These are phyloP conservation scores for Mungos mungo DNA, from an alignment of 2,113 vertebrate genomes.

Conservation along the genomic window DNA sequence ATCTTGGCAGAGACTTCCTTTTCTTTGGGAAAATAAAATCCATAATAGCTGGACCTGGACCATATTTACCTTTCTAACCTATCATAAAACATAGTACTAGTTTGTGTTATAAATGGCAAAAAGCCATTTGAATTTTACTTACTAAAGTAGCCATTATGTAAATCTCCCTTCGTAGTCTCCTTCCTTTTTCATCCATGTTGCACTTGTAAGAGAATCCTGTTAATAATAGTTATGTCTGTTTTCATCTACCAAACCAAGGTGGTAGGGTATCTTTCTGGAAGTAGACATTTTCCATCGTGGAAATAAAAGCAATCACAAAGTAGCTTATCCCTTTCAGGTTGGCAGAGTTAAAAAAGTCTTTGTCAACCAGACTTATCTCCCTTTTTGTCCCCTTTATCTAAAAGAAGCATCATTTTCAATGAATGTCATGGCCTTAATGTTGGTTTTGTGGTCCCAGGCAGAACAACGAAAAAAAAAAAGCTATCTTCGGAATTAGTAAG, in stretches of 20 bases:
- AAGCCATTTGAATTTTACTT: constrained; percentile 21
- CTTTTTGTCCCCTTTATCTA: not conserved
- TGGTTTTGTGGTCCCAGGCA: not conserved
- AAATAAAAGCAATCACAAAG: not conserved
- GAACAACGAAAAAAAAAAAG: not conserved
- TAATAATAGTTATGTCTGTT: not conserved
- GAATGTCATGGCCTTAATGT: not conserved
- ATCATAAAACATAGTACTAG: constrained; percentile 21
- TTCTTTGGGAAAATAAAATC: constrained; percentile 52
- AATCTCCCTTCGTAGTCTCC: not conserved
- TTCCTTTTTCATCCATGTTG: not conserved
- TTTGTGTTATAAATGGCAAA: constrained; percentile 43
- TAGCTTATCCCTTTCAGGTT: not conserved
- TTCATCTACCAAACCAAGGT: not conserved
- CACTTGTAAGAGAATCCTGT: not conserved
- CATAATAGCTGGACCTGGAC: not conserved
- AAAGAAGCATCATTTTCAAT: not conserved
- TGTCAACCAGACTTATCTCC: not conserved
- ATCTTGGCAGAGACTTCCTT: constrained; percentile 21
- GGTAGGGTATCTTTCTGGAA: not conserved
- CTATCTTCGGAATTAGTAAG: not conserved
- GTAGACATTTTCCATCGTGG: not conserved
- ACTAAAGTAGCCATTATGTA: not conserved
- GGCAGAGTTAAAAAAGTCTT: not conserved
- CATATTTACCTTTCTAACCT: constrained; percentile 52